Evolutionary conservation across 2,797 vertebrate genomes (phyloP).

Genomic region (Pteropus rufus): DNA sequence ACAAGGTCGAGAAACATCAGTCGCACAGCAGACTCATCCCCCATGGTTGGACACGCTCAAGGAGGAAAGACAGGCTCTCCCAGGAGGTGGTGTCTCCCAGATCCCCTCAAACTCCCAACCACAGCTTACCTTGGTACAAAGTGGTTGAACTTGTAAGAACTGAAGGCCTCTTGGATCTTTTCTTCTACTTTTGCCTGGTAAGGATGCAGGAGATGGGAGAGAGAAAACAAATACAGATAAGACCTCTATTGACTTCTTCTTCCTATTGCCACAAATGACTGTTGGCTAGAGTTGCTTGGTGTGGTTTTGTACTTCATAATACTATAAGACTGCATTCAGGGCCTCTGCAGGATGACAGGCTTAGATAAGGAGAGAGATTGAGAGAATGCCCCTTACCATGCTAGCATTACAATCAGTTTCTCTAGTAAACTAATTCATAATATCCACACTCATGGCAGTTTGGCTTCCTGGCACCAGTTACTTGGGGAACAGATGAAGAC

Average conservation of each 20-base stretch:
- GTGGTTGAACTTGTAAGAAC: constrained; percentile 88
- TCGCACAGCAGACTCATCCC: not conserved
- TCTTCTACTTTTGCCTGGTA: constrained; percentile 92
- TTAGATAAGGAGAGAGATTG: not conserved
- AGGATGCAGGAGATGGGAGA: constrained; percentile 78
- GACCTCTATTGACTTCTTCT: not conserved
- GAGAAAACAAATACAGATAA: constrained; percentile 27
- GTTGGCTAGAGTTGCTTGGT: no score
- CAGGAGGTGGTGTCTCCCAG: not conserved
- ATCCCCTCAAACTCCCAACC: not conserved
- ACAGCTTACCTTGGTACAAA: constrained; percentile 79
- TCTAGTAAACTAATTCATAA: not conserved
- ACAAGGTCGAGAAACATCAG: not conserved
- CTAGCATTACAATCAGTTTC: not conserved
- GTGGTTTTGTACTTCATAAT: not conserved
- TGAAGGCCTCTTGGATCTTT: constrained; percentile 90
- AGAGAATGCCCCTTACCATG: not conserved
- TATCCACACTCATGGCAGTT: not conserved
- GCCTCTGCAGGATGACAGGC: not conserved
- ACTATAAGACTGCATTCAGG: not conserved
- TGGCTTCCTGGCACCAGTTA: not conserved
- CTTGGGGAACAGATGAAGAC: not conserved
- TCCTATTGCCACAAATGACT: not conserved
- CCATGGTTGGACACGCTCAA: accelerated
- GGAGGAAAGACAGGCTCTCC: not conserved